phyloP scores from a whole-genome alignment of 2,888 invertebrate species.

The Cyaniris semiargus region DNA sequence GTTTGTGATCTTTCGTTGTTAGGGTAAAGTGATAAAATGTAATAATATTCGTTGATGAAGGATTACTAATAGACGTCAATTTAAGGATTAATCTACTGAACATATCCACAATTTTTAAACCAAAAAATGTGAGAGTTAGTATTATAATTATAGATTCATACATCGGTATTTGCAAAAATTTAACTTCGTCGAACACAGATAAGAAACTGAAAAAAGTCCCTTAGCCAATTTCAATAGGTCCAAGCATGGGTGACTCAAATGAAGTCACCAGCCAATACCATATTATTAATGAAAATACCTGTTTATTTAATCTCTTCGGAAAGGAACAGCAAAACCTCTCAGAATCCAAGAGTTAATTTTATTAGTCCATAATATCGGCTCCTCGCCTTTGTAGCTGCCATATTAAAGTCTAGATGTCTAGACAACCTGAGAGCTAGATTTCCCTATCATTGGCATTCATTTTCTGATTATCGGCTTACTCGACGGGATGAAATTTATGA shows the following conservation, averaged over 20 bases:
- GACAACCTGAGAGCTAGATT: constrained; percentile 51
- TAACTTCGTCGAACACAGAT: too few species aligned
- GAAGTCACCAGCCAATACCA: too few species aligned
- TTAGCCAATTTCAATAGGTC: background rate
- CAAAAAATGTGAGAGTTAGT: too few species aligned
- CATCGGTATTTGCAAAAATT: too few species aligned
- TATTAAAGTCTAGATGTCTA: constrained; percentile 61
- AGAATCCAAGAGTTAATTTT: constrained; percentile 41
- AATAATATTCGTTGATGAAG: too few species aligned
- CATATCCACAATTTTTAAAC: too few species aligned
- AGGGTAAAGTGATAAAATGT: too few species aligned
- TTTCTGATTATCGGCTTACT: constrained; percentile 41
- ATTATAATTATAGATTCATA: too few species aligned
- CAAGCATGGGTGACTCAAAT: background rate
- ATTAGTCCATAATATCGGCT: constrained; percentile 51
- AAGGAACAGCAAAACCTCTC: constrained; percentile 19
- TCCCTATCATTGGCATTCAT: constrained; percentile 48
- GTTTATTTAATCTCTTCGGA: background rate
- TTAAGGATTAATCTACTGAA: too few species aligned
- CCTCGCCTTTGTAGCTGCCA: constrained; percentile 47
- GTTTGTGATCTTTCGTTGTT: too few species aligned
- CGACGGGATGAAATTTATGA: constrained; percentile 19
- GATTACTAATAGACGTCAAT: too few species aligned
- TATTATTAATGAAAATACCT: background rate
- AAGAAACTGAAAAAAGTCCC: too few species aligned